Conservation (phyloP, 1,140 invertebrate genomes). For the Drosophila erecta region DNA sequence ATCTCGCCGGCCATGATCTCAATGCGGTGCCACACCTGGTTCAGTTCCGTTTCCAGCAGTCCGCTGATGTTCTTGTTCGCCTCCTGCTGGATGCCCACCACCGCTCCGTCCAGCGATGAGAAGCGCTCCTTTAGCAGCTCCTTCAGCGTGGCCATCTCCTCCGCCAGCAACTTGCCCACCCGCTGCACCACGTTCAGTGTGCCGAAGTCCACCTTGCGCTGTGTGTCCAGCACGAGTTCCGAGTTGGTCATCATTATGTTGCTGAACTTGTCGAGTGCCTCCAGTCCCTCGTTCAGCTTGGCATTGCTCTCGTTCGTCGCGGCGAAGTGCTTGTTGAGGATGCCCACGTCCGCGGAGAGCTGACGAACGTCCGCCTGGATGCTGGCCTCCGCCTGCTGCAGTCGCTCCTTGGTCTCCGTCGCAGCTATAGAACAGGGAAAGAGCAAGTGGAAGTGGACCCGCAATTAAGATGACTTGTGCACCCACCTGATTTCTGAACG, state of each 20-base stretch:
- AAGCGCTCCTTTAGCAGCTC: constrained; percentile 89
- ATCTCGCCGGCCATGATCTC: constrained; percentile 95
- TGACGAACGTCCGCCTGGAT: constrained; percentile 74
- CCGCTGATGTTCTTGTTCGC: constrained; percentile 90
- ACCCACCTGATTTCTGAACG: constrained; percentile 66
- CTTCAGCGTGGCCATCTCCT: constrained; percentile 89
- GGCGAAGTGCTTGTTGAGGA: constrained; percentile 84
- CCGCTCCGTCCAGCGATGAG: constrained; percentile 88
- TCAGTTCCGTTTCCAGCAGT: constrained; percentile 92
- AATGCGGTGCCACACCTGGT: constrained; percentile 94
- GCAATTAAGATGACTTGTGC: background rate
- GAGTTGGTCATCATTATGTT: constrained; percentile 92
- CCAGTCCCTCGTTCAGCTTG: constrained; percentile 85
- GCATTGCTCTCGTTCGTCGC: constrained; percentile 87
- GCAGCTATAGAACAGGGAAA: background rate
- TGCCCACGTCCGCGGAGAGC: constrained; percentile 84
- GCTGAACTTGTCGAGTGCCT: constrained; percentile 90
- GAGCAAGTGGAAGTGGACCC: background rate
- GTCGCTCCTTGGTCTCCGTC: constrained; percentile 79
- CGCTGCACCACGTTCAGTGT: constrained; percentile 94
- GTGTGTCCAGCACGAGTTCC: constrained; percentile 93
- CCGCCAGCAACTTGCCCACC: constrained; percentile 89
- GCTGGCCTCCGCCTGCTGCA: constrained; percentile 77
- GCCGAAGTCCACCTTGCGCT: constrained; percentile 93
- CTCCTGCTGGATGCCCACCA: constrained; percentile 90